Conservation (phyloP, 37 sponge, comb jelly and placozoan genomes). For the Eunapius fragilis region DNA sequence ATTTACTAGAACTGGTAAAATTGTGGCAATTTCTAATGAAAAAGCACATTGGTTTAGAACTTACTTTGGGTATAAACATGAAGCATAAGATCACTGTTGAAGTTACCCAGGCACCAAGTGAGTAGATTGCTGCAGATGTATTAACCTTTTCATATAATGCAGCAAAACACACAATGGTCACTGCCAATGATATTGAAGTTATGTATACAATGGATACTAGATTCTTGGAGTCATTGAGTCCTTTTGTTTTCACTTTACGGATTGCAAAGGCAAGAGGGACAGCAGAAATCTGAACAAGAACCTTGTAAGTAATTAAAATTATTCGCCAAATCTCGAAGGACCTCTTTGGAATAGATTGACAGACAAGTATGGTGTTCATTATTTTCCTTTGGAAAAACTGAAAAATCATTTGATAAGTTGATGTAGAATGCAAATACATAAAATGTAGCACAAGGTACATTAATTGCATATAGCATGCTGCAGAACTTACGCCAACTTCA, state of each 20-base stretch:
- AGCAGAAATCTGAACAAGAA: conserved; percentile 13
- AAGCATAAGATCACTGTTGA: conserved; percentile 14
- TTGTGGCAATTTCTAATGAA: too few relatives aligned
- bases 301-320: conserved; percentile 27
- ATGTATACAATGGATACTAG: conserved; percentile 13
- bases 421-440: too few relatives aligned
- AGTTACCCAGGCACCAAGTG: neutral
- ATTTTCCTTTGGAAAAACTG: neutral
- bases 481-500: conserved; percentile 19
- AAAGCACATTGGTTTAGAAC: neutral
- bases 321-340: neutral
- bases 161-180: neutral
- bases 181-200: conserved; percentile 6
- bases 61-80: conserved; percentile 25
- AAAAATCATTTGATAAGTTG: neutral
- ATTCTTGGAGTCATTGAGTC: conserved; percentile 22
- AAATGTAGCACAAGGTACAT: too few relatives aligned
- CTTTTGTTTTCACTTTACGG: conserved; percentile 17
- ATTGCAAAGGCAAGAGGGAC: conserved; percentile 22
- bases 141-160: neutral
- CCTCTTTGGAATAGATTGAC: neutral
- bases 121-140: neutral
- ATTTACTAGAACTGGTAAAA: too few relatives aligned
- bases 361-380: neutral
- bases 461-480: too few relatives aligned